Percentiles rank a stretch among this genome's conserved stretches.
Evolutionary conservation across 2,888 invertebrate species (phyloP).

Genomic region (Plebejus melissa): DNA sequence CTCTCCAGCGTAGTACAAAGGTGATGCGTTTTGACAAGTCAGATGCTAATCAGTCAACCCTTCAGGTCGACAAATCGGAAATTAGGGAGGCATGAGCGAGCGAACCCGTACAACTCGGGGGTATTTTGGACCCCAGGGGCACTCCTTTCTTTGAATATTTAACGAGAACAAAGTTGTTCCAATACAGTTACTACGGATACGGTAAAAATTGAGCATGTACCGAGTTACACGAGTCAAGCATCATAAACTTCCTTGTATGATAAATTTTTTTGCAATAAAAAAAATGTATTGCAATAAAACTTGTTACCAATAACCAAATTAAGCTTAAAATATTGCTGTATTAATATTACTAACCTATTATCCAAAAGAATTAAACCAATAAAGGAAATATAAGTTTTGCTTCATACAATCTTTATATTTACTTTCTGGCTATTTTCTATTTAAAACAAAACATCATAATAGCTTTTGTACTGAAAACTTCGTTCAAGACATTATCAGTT

Average conservation of each 20-base stretch:
- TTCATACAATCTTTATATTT: neutral
- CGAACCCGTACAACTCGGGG: slow-evolving; percentile 53
- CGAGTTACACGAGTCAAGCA: neutral
- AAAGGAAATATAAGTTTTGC: too few species aligned
- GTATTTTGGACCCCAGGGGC: slow-evolving; percentile 62
- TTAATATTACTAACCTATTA: too few species aligned
- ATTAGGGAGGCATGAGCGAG: slow-evolving; percentile 75
- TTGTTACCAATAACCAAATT: neutral
- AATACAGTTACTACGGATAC: slow-evolving; percentile 17
- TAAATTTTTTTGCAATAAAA: neutral
- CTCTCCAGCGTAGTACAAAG: slow-evolving; percentile 52
- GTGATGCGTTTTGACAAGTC: slow-evolving; percentile 67
- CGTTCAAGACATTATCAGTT: neutral
- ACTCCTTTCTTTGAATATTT: slow-evolving; percentile 76
- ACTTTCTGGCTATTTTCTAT: neutral
- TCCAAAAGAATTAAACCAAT: too few species aligned
- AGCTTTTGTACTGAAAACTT: neutral
- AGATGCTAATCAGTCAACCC: slow-evolving; percentile 77
- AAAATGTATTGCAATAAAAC: neutral
- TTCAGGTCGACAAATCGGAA: slow-evolving; percentile 76
- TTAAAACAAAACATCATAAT: neutral
- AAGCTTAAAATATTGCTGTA: neutral
- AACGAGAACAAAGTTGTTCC: slow-evolving; percentile 54
- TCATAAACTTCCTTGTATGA: neutral
- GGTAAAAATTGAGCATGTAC: slow-evolving; percentile 8